Percentiles rank a stretch among this genome's conserved stretches.
These are phyloP conservation scores for Ctenicera cuprea DNA, from an alignment of 2,888 invertebrate species.

Conservation along the genomic window DNA sequence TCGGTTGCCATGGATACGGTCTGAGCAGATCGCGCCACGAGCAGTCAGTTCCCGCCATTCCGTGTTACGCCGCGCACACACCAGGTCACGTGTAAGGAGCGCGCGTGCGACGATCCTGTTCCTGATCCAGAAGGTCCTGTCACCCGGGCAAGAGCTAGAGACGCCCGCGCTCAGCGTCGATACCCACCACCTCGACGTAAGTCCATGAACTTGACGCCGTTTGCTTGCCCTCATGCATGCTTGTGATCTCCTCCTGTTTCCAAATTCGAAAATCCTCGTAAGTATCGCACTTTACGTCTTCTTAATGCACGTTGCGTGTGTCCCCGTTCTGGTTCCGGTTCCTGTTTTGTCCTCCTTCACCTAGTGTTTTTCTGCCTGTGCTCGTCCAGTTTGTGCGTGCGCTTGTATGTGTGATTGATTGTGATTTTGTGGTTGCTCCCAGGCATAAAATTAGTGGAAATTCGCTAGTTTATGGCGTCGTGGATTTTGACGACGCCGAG, in stretches of 20 bases:
- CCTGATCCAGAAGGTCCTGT: slow-evolving; percentile 64
- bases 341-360: slow-evolving; percentile 29
- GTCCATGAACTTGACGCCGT: slow-evolving; percentile 52
- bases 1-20: slow-evolving; percentile 71
- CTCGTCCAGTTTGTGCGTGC: slow-evolving; percentile 35
- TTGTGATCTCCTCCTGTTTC: slow-evolving; percentile 51
- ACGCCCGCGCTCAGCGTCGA: slow-evolving; percentile 70
- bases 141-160: slow-evolving; percentile 67
- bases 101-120: slow-evolving; percentile 69
- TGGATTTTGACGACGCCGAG: slow-evolving; percentile 13
- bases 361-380: slow-evolving; percentile 38
- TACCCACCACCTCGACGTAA: slow-evolving; percentile 70
- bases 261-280: slow-evolving; percentile 52
- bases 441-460: slow-evolving; percentile 21
- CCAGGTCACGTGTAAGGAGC: slow-evolving; percentile 69
- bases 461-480: slow-evolving; percentile 14
- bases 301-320: slow-evolving; percentile 51
- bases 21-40: slow-evolving; percentile 65
- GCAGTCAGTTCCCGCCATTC: slow-evolving; percentile 70
- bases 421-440: slow-evolving; percentile 19
- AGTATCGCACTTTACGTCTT: slow-evolving; percentile 51
- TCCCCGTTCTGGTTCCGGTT: slow-evolving; percentile 33
- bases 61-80: slow-evolving; percentile 72
- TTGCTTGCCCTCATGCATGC: slow-evolving; percentile 53
- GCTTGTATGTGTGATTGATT: slow-evolving; percentile 41